Evolutionary conservation across 2,888 invertebrate genomes (phyloP).

Genomic region (Acholoe squamosa): DNA sequence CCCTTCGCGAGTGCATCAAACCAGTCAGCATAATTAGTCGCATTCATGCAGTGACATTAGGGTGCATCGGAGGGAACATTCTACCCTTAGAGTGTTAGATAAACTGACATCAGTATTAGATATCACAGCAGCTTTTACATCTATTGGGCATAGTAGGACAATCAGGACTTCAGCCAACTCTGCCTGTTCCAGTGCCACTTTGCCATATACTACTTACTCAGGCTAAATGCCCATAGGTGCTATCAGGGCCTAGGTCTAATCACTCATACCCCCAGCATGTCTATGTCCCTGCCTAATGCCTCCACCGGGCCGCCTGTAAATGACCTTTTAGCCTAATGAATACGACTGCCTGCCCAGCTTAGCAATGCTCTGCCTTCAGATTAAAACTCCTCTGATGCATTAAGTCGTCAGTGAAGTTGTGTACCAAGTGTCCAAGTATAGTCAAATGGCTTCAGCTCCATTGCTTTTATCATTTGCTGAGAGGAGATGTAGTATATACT

Average conservation of each 20-base stretch:
- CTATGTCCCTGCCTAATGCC: conserved; percentile 31
- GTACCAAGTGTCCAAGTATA: not conserved
- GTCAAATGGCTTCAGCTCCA: not conserved
- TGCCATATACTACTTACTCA: not conserved
- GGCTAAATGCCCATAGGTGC: conserved; percentile 15
- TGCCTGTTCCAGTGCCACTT: not conserved
- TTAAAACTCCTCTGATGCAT: not conserved
- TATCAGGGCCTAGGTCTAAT: not conserved
- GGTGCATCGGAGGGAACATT: too few species aligned
- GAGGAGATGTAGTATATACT: too few species aligned
- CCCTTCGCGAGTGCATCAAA: too few species aligned
- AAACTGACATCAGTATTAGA: too few species aligned
- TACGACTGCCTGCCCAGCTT: conserved; percentile 33
- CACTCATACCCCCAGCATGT: conserved; percentile 11
- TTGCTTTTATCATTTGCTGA: too few species aligned
- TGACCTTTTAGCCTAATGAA: conserved; percentile 41
- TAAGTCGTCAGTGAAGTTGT: not conserved
- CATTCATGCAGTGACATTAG: too few species aligned
- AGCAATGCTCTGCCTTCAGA: not conserved
- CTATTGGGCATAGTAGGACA: too few species aligned
- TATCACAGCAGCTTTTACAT: too few species aligned
- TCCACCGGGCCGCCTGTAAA: not conserved
- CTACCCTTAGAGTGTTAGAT: too few species aligned
- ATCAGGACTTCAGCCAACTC: not conserved
- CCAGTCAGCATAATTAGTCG: too few species aligned